Evolutionary conservation across 2,888 invertebrate genomes (phyloP).

Genomic region (Stegophylla sp.): DNA sequence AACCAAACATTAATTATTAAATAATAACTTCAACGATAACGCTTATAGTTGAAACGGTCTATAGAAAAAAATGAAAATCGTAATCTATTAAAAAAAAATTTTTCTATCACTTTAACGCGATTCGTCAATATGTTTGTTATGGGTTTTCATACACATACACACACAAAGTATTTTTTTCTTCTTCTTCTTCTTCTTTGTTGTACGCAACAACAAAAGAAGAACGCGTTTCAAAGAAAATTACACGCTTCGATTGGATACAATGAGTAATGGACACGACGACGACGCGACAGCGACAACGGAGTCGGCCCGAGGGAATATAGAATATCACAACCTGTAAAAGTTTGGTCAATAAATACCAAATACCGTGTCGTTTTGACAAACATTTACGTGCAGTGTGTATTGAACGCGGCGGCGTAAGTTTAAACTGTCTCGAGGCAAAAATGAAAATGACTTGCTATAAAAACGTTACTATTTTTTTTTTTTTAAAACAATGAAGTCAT

Average conservation of each 20-base stretch:
- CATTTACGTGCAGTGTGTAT: neutral
- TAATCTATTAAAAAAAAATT: neutral
- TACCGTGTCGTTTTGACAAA: constrained; percentile 48
- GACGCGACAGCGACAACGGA: too few species aligned
- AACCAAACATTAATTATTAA: too few species aligned
- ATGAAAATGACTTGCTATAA: constrained; percentile 4
- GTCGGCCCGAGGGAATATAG: constrained; percentile 50
- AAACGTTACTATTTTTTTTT: too few species aligned
- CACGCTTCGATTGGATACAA: constrained; percentile 27
- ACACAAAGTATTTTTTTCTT: neutral
- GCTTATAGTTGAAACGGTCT: too few species aligned
- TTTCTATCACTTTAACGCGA: neutral
- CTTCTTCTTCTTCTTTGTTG: too few species aligned
- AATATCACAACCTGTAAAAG: constrained; percentile 52
- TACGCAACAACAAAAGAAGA: constrained; percentile 32
- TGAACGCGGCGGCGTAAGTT: neutral
- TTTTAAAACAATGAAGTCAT: constrained; percentile 19
- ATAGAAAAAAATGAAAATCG: neutral
- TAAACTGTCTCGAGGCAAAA: neutral
- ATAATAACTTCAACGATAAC: too few species aligned
- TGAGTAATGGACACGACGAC: constrained; percentile 1
- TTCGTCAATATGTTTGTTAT: constrained; percentile 13
- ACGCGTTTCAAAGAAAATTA: constrained; percentile 39
- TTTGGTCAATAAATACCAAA: constrained; percentile 53
- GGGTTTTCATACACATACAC: neutral